These are phyloP conservation scores for Lycaon pictus DNA, from an alignment of 2,113 vertebrate species.

Conservation along the genomic window DNA sequence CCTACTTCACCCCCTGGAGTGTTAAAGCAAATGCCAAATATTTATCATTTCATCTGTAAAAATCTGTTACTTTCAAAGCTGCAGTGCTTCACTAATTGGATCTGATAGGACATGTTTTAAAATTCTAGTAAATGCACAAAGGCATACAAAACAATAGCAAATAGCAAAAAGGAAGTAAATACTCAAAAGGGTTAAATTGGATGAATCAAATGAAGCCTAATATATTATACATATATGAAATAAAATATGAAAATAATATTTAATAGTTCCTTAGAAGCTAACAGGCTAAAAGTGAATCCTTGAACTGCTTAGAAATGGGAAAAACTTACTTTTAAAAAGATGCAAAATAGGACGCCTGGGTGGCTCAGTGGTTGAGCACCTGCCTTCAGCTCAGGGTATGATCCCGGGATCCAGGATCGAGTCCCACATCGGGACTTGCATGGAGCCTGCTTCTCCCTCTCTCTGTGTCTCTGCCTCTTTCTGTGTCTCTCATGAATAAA, in stretches of 20 bases:
- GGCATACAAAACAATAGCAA: constrained; percentile 15
- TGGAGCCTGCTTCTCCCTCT: too few relatives aligned
- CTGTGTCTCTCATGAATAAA: too few relatives aligned
- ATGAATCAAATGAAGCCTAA: background rate
- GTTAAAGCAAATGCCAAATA: background rate
- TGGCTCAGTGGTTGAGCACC: too few relatives aligned
- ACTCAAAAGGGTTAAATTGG: background rate
- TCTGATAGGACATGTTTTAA: background rate
- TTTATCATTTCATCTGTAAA: background rate
- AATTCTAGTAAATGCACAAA: constrained; percentile 6
- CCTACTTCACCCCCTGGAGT: background rate
- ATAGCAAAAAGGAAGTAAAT: constrained; percentile 8
- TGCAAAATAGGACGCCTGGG: background rate
- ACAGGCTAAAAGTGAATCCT: background rate
- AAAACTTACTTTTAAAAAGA: constrained; percentile 28
- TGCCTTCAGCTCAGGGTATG: too few relatives aligned
- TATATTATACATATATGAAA: background rate
- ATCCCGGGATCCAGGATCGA: too few relatives aligned
- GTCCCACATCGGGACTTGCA: too few relatives aligned
- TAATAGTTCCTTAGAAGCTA: background rate
- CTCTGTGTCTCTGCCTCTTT: too few relatives aligned
- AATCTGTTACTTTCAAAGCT: background rate
- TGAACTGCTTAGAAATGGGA: background rate
- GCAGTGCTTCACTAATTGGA: background rate
- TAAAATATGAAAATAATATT: constrained; percentile 31